Conservation (phyloP, 2,113 vertebrate species). For the Oxyruncus cristatus region DNA sequence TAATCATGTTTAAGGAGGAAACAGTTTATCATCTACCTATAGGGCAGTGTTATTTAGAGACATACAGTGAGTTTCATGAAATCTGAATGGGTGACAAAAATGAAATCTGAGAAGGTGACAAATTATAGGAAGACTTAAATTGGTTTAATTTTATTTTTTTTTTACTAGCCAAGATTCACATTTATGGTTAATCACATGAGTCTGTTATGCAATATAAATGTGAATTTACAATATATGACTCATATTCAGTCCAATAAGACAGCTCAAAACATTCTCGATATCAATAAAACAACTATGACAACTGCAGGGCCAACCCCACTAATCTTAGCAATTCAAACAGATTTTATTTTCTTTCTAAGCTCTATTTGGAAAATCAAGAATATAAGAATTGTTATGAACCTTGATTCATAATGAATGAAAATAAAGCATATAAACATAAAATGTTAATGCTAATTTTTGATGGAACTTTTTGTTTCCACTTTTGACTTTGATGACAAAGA, state of each 20-base stretch:
- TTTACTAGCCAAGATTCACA: neutral
- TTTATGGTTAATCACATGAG: neutral
- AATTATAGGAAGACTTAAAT: neutral
- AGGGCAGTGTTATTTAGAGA: neutral
- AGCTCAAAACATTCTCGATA: neutral
- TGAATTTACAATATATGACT: neutral
- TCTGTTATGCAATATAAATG: neutral
- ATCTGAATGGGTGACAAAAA: too few relatives aligned
- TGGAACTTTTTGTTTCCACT: neutral
- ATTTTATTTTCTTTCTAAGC: neutral
- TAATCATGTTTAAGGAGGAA: neutral
- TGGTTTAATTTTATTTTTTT: neutral
- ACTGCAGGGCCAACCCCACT: neutral
- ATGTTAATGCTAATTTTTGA: accelerated
- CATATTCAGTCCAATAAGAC: neutral
- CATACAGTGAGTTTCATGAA: neutral
- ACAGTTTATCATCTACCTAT: neutral
- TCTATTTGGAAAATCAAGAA: neutral
- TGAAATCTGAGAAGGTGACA: neutral
- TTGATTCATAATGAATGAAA: neutral
- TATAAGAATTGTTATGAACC: neutral
- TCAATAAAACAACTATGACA: neutral
- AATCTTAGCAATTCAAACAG: neutral
- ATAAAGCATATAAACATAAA: neutral
- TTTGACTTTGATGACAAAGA: neutral